Evolutionary conservation across 1,140 invertebrate genomes (phyloP).

Genomic region (Galendromus occidentalis): DNA sequence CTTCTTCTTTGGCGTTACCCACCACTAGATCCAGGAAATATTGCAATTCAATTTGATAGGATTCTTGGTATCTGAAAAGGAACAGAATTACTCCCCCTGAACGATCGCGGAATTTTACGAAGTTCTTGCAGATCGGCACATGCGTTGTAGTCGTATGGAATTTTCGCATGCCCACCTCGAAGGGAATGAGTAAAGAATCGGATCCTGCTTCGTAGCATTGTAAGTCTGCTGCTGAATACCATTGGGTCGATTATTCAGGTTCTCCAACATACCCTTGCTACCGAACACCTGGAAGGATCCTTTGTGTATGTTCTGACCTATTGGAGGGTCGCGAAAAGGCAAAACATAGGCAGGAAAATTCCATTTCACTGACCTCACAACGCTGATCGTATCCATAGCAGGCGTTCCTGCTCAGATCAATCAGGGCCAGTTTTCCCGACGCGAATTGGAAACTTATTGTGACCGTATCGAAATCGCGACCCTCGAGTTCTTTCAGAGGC

Average conservation of each 20-base stretch:
- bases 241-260: conserved; percentile 36
- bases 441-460: conserved; percentile 39
- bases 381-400: conserved; percentile 48
- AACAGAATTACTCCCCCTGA: no score
- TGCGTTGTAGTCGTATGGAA: no score
- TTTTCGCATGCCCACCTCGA: conserved; percentile 29
- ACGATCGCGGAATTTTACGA: no score
- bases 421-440: conserved; percentile 39
- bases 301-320: background rate
- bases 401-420: conserved; percentile 42
- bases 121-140: no score
- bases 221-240: conserved; percentile 24
- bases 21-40: conserved; percentile 42
- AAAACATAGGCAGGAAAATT: background rate
- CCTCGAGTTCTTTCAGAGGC: conserved; percentile 37
- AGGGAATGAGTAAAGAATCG: conserved; percentile 41
- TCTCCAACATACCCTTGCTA: conserved; percentile 36
- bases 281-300: conserved; percentile 30
- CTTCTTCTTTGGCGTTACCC: conserved; percentile 29
- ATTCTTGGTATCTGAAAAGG: conserved; percentile 28
- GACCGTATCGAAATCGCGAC: conserved; percentile 44
- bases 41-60: conserved; percentile 39
- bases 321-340: background rate
- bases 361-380: conserved; percentile 36
- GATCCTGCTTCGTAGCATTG: conserved; percentile 27